Evolutionary conservation across 2,888 invertebrate genomes (phyloP).

Genomic region (Sarcophaga caerulescens): DNA sequence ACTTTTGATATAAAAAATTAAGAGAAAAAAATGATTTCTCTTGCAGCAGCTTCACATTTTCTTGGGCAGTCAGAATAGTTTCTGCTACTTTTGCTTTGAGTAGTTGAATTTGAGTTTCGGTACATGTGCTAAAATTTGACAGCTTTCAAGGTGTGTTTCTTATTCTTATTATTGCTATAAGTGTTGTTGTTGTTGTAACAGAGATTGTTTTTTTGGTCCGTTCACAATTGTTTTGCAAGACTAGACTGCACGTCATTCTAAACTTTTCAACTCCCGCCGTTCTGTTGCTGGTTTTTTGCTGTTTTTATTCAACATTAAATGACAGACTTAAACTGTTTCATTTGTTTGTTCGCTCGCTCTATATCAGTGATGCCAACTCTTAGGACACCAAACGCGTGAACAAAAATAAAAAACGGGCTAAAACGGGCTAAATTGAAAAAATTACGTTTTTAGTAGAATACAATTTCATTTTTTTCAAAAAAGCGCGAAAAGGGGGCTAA

Average conservation of each 20-base stretch:
- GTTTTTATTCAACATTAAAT: slow-evolving; percentile 39
- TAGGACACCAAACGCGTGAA: no score
- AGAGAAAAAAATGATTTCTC: slow-evolving; percentile 45
- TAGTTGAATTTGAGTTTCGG: slow-evolving; percentile 35
- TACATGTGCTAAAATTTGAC: slow-evolving; percentile 69
- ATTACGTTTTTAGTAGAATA: no score
- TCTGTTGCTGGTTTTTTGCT: neutral
- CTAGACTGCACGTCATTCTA: slow-evolving; percentile 73
- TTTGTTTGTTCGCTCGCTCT: slow-evolving; percentile 10
- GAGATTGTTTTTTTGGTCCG: slow-evolving; percentile 69
- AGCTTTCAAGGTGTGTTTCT: slow-evolving; percentile 71
- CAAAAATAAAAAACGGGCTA: no score
- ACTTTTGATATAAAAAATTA: neutral
- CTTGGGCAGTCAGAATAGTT: no score
- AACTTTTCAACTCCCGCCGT: slow-evolving; percentile 42
- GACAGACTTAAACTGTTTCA: slow-evolving; percentile 28
- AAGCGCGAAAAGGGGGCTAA: no score
- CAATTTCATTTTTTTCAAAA: no score
- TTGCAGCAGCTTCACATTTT: no score
- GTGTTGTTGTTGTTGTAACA: slow-evolving; percentile 5
- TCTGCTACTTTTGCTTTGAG: slow-evolving; percentile 2
- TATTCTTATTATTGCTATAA: neutral
- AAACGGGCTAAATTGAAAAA: no score
- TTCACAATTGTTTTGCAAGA: slow-evolving; percentile 69
- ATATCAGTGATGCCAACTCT: no score